phyloP scores from a whole-genome alignment of 2,113 vertebrate genomes.

The Xiphophorus maculatus region DNA sequence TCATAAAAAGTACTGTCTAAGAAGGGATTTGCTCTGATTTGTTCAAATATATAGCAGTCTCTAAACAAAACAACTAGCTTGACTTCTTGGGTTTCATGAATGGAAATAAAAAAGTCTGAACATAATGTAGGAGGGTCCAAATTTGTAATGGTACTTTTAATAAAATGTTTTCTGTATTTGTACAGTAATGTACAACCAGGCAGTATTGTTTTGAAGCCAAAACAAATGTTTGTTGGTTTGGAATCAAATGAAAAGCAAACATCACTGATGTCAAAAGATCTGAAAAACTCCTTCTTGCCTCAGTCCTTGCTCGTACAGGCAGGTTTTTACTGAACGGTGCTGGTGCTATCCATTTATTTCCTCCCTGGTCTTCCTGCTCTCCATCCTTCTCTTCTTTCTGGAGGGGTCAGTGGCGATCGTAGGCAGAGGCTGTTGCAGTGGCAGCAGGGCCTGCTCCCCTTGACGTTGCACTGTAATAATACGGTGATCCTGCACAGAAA shows the following conservation, averaged over 20 bases:
- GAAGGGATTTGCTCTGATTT: slow-evolving; percentile 39
- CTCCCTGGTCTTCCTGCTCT: slow-evolving; percentile 36
- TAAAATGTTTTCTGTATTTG: slow-evolving; percentile 16
- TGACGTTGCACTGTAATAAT: slow-evolving; percentile 94
- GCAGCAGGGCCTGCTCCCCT: slow-evolving; percentile 88
- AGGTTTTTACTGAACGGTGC: slow-evolving; percentile 58
- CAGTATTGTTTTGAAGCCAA: slow-evolving; percentile 33
- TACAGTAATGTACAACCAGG: slow-evolving; percentile 18
- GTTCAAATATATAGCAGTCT: slow-evolving; percentile 31
- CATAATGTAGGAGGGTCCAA: slow-evolving; percentile 12
- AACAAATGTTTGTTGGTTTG: slow-evolving; percentile 29
- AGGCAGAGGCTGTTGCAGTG: slow-evolving; percentile 87
- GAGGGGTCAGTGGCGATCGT: slow-evolving; percentile 92
- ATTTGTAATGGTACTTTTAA: slow-evolving; percentile 15
- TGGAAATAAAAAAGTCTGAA: slow-evolving; percentile 16
- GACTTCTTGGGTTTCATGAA: slow-evolving; percentile 19
- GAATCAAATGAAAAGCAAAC: slow-evolving; percentile 48
- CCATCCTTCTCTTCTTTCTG: slow-evolving; percentile 41
- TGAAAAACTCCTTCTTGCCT: slow-evolving; percentile 37
- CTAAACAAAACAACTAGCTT: slow-evolving; percentile 40
- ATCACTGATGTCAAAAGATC: slow-evolving; percentile 54
- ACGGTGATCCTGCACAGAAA: slow-evolving; percentile 87
- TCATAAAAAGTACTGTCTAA: slow-evolving; percentile 48
- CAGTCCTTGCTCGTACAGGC: slow-evolving; percentile 24
- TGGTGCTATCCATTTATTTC: slow-evolving; percentile 68